Conservation (phyloP, 2,113 vertebrate species). For the Cynocephalus volans region DNA sequence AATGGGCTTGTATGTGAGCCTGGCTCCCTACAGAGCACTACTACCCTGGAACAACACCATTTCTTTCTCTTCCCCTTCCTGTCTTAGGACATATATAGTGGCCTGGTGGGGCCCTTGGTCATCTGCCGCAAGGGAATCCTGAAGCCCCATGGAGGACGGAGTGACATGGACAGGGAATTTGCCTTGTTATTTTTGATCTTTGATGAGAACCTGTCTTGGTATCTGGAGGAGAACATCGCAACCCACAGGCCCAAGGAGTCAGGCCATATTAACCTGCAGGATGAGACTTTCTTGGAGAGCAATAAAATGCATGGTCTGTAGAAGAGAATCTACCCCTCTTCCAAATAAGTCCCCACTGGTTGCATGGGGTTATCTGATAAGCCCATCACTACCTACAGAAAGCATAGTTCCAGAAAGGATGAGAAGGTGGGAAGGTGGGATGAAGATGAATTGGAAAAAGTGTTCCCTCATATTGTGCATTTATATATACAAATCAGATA, state of each 20-base stretch:
- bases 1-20: neutral
- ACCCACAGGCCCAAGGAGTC: constrained; percentile 65
- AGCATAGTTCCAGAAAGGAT: neutral
- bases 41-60: neutral
- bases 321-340: neutral
- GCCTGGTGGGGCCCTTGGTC: constrained; percentile 89
- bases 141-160: constrained; percentile 78
- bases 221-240: constrained; percentile 89
- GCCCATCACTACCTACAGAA: neutral
- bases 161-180: constrained; percentile 88
- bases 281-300: constrained; percentile 90
- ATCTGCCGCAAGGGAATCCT: constrained; percentile 88
- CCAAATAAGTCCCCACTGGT: neutral
- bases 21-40: neutral
- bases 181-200: constrained; percentile 91
- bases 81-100: constrained; percentile 89
- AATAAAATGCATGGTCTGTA: constrained; percentile 92
- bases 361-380: neutral
- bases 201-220: constrained; percentile 92
- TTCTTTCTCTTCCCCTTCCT: neutral
- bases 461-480: neutral
- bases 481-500: constrained; percentile 29
- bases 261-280: constrained; percentile 70
- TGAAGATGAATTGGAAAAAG: constrained; percentile 22
- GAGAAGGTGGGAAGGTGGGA: neutral